Evolutionary conservation across 2,797 vertebrate genomes (phyloP), one percentile per base, ranked within the genome.

Genomic region (Carapus acus): DNA sequence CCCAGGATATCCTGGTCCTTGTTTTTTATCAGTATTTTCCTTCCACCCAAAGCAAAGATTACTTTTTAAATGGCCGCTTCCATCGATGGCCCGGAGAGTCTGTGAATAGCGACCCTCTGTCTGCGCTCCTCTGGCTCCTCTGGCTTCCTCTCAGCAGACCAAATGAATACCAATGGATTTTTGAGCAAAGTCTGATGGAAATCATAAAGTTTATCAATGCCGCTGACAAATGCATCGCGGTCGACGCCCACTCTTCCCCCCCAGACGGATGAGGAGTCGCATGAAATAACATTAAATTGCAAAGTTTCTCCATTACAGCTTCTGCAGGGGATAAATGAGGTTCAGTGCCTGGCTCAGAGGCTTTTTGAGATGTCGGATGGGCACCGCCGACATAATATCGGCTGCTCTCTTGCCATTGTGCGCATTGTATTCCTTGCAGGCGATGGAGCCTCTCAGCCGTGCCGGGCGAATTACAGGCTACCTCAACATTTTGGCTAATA

Each of bases 151-250:
- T 48, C 48, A 54, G 58, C 50, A 13, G 14, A 38, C 20, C 1
- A 11, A 52, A 62, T 41, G 17, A 49, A 53, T 61, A 38, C 16
- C 6, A 1, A 58, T 40, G 12, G 64, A 56, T 54, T 67, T 52
- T 4, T n/a, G 11, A 8, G 40, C n/a, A 24, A 7, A 13, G 39
- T 16, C 29, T 22, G 43, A 45, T 45, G 20, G 49, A 24, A 15
- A 34, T 43, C 39, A 65, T 65, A 9, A 11, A 18, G 48, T 19
- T 21, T 15, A 21, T 23, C 23, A 54, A 37, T 17, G 37, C 24
- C 24, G 9, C 4, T 33, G 34, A 44, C 12, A 15, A 41, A 49
- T 57, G 23, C 34, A 33, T 45, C 24, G 24, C 9, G 9, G 24
- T 9, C 24, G 9, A 27, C 9, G 9, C n/a, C n/a, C n/a, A n/a